A percentile compares a stretch with the other conserved stretches of the same genome.
These are phyloP conservation scores for Arctia plantaginis DNA, from an alignment of 2,888 invertebrate genomes.

Conservation along the genomic window DNA sequence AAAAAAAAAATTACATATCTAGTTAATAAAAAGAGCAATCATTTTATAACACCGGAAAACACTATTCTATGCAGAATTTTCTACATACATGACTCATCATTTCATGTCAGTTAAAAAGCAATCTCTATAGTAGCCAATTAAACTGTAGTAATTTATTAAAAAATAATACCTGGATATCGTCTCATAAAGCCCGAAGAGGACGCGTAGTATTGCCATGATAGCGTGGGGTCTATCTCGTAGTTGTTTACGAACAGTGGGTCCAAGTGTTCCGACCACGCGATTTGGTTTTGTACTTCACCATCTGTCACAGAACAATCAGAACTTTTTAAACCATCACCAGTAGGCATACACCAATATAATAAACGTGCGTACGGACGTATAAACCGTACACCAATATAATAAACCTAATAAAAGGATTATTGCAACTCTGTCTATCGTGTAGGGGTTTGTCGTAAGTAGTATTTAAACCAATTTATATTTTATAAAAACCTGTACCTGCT, in stretches of 20 bases:
- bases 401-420: no score
- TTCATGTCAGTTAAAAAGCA: not conserved
- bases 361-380: no score
- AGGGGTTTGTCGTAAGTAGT: not conserved
- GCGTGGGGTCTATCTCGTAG: conserved; percentile 94
- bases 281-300: conserved; percentile 93
- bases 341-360: not conserved
- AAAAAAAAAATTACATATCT: not conserved
- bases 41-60: not conserved
- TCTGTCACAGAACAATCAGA: conserved; percentile 81
- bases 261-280: conserved; percentile 97
- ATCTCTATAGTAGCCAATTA: not conserved
- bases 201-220: conserved; percentile 99
- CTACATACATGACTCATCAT: not conserved
- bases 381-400: not conserved
- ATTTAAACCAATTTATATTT: not conserved
- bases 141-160: not conserved
- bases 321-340: conserved; percentile 20
- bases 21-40: not conserved
- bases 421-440: not conserved
- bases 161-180: conserved; percentile 93
- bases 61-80: not conserved
- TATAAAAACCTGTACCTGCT: not conserved
- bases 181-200: conserved; percentile 98
- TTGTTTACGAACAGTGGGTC: conserved; percentile 96